Evolutionary conservation across 2,113 vertebrate species (phyloP).

Genomic region (Tichodroma muraria): DNA sequence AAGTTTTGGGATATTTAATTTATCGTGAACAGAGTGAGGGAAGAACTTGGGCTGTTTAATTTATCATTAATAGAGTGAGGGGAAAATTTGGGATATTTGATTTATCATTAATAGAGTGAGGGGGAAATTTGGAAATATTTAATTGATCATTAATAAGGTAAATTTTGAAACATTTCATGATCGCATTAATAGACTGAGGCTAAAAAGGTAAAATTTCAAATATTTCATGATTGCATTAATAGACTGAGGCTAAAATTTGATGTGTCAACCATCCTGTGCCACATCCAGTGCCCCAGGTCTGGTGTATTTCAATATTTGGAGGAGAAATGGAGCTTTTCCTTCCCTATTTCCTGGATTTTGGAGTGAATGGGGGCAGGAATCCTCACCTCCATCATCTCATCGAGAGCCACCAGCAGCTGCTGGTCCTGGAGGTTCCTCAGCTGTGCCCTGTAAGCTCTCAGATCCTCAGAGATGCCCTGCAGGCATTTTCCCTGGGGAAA

Average conservation of each 20-base stretch:
- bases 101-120: no score
- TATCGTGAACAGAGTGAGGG: not conserved
- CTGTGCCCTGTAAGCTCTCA: constrained; percentile 53
- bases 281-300: not conserved
- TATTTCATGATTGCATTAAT: not conserved
- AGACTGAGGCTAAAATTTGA: not conserved
- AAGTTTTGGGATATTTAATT: not conserved
- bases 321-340: not conserved
- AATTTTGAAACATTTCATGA: not conserved
- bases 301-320: not conserved
- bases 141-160: no score
- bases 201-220: not conserved
- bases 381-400: constrained; percentile 55
- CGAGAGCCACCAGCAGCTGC: constrained; percentile 36
- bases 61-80: not conserved
- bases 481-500: constrained; percentile 55
- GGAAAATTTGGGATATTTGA: not conserved
- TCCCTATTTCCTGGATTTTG: rapidly evolving
- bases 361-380: not conserved
- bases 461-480: constrained; percentile 61
- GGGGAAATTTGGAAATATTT: not conserved
- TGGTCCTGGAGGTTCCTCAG: constrained; percentile 27
- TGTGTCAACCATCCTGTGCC: no score
- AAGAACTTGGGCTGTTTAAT: no score
- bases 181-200: no score